Base-by-base conservation (phyloP, 2,113 vertebrate species). In the Malurus alboscapulatus region DNA sequence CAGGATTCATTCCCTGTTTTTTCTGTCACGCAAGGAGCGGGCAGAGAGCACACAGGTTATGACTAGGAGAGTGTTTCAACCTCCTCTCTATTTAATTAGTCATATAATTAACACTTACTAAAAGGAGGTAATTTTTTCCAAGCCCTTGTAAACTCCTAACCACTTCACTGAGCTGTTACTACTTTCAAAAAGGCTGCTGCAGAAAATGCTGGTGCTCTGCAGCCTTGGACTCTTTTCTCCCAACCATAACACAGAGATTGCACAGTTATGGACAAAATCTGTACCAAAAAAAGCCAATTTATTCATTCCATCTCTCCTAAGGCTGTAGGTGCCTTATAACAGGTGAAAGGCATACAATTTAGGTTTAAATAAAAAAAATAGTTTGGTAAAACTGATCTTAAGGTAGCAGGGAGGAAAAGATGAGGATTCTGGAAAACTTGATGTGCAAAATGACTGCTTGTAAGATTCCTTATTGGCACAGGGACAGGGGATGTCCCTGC, bases 61-160 rank as follows among this genome's bases (percentile, higher is more conserved):
- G 90, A 96, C 73, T 90, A 81, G 94, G 80, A 78, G 88, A 94
- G 86, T 73, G 84, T 95, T 96, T 95, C 90, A 94, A 90, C 87
- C 93, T 88, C 73, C 82, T 92, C 79, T 88, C 94, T 86, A 88
- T 96, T 95, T 96, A 96, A 96, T 96, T 96, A 96, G 94, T 95
- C 95, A 87, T 93, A 94, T 96, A 96, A 96, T 96, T 96, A 94
- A 92, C 91, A 92, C 91, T 94, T 94, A 80, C 95, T 92, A 95
- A 96, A 95, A 91, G 58, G 36, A 95, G 85, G 90, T 89, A 91
- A 88, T 84, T 96, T 95, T 96, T 97, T 92, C 94, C 51, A 1
- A 95, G 66, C 54, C 65, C 93, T 90, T 90, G 90, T 95, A 95
- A 91, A 92, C 65, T 72, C 87, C 90, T 93, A 68, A 88, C 92